Percentiles rank a stretch among this genome's conserved stretches.
Conservation (phyloP, 1,140 invertebrate genomes). For the Argopecten irradians region DNA sequence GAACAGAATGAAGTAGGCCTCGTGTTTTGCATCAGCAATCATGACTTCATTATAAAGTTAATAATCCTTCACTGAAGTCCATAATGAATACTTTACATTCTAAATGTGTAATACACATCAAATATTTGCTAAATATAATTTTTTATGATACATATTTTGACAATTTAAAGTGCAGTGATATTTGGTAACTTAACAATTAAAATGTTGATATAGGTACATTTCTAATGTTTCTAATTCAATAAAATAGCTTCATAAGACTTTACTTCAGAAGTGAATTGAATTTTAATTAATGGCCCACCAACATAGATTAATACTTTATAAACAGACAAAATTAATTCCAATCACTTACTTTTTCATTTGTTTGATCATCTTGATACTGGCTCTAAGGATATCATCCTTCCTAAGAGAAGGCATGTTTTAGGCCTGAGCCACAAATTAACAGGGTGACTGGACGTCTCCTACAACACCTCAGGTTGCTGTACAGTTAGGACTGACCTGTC, state of each 20-base stretch:
- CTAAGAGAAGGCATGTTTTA: not conserved
- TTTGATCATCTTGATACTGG: constrained; percentile 34
- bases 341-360: constrained; percentile 44
- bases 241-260: not conserved
- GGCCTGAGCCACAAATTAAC: not conserved
- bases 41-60: too few species aligned
- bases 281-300: not conserved
- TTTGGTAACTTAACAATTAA: not conserved
- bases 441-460: not conserved
- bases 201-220: not conserved
- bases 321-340: not conserved
- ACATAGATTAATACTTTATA: not conserved
- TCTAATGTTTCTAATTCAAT: not conserved
- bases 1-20: too few species aligned
- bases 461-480: not conserved
- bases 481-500: constrained; percentile 8
- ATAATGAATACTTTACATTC: too few species aligned
- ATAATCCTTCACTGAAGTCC: too few species aligned
- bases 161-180: not conserved
- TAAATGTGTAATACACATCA: too few species aligned
- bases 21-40: too few species aligned
- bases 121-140: too few species aligned
- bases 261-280: too few species aligned
- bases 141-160: not conserved
- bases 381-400: constrained; percentile 33